Conservation (phyloP, 1,140 invertebrate species). For the Drosophila nannoptera region DNA sequence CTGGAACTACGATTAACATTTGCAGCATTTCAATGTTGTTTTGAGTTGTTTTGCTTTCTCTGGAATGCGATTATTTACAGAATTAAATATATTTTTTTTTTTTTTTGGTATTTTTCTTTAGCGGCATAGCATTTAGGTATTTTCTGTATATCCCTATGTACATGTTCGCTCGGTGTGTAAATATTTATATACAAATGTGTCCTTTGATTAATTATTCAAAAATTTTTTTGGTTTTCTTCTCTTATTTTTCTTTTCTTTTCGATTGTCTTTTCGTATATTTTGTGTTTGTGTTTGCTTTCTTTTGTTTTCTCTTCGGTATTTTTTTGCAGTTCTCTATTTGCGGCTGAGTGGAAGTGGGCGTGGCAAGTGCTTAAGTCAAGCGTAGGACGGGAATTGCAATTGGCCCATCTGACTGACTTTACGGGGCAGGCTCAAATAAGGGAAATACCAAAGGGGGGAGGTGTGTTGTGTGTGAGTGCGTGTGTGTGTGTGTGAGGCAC, state of each 20-base stretch:
- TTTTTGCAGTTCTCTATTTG: constrained; percentile 18
- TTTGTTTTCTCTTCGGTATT: constrained; percentile 20
- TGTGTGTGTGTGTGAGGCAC: too few relatives aligned
- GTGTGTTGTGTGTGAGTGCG: too few relatives aligned
- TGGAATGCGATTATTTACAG: constrained; percentile 31
- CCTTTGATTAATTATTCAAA: constrained; percentile 13
- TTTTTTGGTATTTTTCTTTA: constrained; percentile 1
- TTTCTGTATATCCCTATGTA: not conserved
- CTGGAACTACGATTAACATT: constrained; percentile 23
- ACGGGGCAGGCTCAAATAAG: too few relatives aligned
- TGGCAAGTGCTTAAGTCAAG: too few relatives aligned
- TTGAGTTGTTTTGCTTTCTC: not conserved
- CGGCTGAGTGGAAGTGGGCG: not conserved
- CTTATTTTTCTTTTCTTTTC: constrained; percentile 31
- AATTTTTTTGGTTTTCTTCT: constrained; percentile 7
- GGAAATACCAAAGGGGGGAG: too few relatives aligned
- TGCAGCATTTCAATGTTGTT: constrained; percentile 17
- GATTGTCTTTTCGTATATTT: constrained; percentile 57
- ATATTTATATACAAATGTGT: constrained; percentile 35
- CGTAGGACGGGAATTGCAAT: too few relatives aligned
- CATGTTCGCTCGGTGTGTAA: not conserved
- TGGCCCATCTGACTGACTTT: too few relatives aligned
- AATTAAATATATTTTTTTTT: constrained; percentile 6
- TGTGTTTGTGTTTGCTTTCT: constrained; percentile 17
- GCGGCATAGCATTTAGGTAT: not conserved